Percentiles rank a stretch among this genome's conserved stretches.
These are phyloP conservation scores for Dorcus parallelipipedus DNA, from an alignment of 2,888 invertebrate genomes.

Conservation along the genomic window DNA sequence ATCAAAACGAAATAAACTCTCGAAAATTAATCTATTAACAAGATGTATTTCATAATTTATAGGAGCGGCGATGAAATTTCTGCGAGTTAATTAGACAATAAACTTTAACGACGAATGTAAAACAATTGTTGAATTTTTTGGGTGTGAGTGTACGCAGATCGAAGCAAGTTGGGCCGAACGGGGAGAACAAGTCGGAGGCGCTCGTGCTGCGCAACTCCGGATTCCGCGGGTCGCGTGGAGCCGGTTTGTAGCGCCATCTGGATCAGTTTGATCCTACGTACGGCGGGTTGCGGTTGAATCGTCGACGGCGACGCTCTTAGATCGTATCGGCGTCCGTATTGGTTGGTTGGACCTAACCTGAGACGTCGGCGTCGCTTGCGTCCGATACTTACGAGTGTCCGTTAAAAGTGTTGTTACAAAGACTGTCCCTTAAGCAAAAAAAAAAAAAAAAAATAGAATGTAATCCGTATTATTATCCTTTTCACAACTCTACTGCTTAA, in stretches of 20 bases:
- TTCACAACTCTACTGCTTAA: too few species aligned
- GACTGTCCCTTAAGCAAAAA: too few species aligned
- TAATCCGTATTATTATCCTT: too few species aligned
- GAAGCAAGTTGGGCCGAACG: slow-evolving; percentile 10
- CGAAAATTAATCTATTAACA: too few species aligned
- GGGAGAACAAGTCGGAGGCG: slow-evolving; percentile 12
- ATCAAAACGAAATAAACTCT: too few species aligned
- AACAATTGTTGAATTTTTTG: slow-evolving; percentile 21
- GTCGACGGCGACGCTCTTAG: slow-evolving; percentile 16
- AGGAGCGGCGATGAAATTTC: too few species aligned
- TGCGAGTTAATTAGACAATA: too few species aligned
- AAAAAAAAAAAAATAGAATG: too few species aligned
- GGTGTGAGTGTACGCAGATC: slow-evolving; percentile 29
- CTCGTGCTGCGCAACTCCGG: slow-evolving; percentile 34
- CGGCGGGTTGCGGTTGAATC: slow-evolving; percentile 33
- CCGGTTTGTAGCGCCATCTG: slow-evolving; percentile 36
- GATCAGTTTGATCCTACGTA: slow-evolving; percentile 32
- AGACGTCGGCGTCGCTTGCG: not conserved
- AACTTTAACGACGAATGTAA: not conserved
- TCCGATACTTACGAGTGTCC: not conserved
- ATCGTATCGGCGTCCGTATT: slow-evolving; percentile 6
- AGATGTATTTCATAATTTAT: too few species aligned
- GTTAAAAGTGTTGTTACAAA: not conserved
- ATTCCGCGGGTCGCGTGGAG: slow-evolving; percentile 32
- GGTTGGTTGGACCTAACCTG: not conserved